Conservation (phyloP, 2,797 vertebrate genomes). For the Chrosomus eos region DNA sequence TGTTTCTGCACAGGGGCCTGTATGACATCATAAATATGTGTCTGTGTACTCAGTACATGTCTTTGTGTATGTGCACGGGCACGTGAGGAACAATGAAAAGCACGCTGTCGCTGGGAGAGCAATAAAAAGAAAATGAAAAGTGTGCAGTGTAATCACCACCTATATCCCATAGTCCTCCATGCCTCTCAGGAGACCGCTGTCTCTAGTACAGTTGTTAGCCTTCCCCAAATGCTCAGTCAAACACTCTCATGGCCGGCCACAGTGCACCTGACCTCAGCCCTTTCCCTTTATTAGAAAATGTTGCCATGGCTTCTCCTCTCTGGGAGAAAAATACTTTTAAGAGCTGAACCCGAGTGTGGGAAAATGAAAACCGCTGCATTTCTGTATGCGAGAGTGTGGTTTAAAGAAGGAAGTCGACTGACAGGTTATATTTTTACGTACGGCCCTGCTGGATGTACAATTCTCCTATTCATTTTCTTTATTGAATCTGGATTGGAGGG, state of each 20-base stretch:
- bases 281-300: constrained; percentile 40
- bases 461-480: constrained; percentile 34
- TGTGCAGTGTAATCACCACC: background rate
- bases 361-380: constrained; percentile 27
- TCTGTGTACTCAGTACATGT: background rate
- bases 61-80: constrained; percentile 14
- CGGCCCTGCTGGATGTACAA: constrained; percentile 32
- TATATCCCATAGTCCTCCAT: background rate
- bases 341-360: constrained; percentile 21
- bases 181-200: constrained; percentile 1
- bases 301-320: constrained; percentile 24
- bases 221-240: constrained; percentile 34
- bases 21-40: constrained; percentile 17
- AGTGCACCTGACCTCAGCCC: constrained; percentile 46
- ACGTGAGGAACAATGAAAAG: constrained; percentile 14
- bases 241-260: background rate
- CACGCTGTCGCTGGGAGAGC: rapidly evolving
- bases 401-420: constrained; percentile 47
- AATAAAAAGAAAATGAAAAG: constrained; percentile 5
- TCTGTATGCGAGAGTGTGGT: constrained; percentile 25
- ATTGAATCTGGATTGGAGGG: constrained; percentile 45
- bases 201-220: background rate
- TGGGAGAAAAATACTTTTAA: background rate
- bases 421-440: constrained; percentile 39
- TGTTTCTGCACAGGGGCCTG: constrained; percentile 6